phyloP scores from a whole-genome alignment of 2,888 invertebrate genomes.

The Drosophila mercatorum region DNA sequence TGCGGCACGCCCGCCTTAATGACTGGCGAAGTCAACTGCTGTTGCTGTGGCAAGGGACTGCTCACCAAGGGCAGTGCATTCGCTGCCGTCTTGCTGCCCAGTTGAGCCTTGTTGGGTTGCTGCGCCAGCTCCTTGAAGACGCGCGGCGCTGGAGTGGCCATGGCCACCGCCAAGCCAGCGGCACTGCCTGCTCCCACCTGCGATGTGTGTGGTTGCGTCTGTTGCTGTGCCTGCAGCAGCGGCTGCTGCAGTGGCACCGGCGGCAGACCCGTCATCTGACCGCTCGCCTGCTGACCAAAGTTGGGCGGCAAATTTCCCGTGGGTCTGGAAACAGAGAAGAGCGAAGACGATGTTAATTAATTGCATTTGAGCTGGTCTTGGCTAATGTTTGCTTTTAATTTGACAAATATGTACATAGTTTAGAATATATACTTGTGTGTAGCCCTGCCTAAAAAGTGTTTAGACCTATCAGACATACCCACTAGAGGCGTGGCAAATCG shows the following conservation, averaged over 20 bases:
- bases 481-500: no score
- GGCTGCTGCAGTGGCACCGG: constrained; percentile 55
- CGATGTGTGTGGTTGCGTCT: constrained; percentile 37
- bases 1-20: constrained; percentile 78
- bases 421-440: no score
- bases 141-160: constrained; percentile 83
- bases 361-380: no score
- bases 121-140: constrained; percentile 84
- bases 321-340: constrained; percentile 83
- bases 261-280: constrained; percentile 64
- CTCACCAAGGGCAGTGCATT: constrained; percentile 27
- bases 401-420: no score
- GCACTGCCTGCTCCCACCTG: constrained; percentile 63
- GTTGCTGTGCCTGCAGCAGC: constrained; percentile 49
- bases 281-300: constrained; percentile 73
- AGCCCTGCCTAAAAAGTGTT: no score
- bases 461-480: no score
- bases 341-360: neutral
- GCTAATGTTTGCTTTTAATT: no score
- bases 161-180: constrained; percentile 82
- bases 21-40: constrained; percentile 46
- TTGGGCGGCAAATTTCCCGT: constrained; percentile 85
- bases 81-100: constrained; percentile 21
- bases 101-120: constrained; percentile 63
- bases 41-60: constrained; percentile 50